These are phyloP conservation scores for Eucera pruinosa DNA, from an alignment of 2,888 invertebrate genomes.

Conservation along the genomic window DNA sequence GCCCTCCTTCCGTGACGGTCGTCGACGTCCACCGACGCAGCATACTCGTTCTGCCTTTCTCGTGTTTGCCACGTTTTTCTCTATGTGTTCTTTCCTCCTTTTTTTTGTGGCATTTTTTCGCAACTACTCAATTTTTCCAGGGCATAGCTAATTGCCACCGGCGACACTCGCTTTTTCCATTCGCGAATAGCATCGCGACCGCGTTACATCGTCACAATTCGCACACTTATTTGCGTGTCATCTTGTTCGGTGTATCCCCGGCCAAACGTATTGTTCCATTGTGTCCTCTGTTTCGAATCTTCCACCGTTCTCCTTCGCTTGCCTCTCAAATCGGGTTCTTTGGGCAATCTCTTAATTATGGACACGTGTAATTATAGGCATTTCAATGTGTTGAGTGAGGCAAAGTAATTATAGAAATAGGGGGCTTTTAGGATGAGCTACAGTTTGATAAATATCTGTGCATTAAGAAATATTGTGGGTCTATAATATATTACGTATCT, in stretches of 20 bases:
- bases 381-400: not conserved
- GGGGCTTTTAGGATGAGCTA: not conserved
- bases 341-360: not conserved
- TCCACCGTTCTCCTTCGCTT: not conserved
- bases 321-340: not conserved
- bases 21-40: slow-evolving; percentile 53
- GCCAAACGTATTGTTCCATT: slow-evolving; percentile 30
- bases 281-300: slow-evolving; percentile 8
- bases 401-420: not conserved
- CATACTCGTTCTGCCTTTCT: not conserved
- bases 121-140: slow-evolving; percentile 75
- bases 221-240: slow-evolving; percentile 64
- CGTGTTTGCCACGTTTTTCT: not conserved
- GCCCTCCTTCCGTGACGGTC: slow-evolving; percentile 78
- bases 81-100: not conserved
- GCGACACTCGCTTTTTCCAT: slow-evolving; percentile 45
- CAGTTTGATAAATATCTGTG: not conserved
- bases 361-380: not conserved
- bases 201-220: slow-evolving; percentile 59
- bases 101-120: slow-evolving; percentile 67
- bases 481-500: too few relatives aligned
- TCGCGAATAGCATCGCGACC: slow-evolving; percentile 53
- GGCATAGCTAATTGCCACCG: slow-evolving; percentile 58
- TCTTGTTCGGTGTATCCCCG: slow-evolving; percentile 49
- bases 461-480: not conserved